Evolutionary conservation across 2,888 invertebrate genomes (phyloP).

Genomic region (Drosophila acutilabella): DNA sequence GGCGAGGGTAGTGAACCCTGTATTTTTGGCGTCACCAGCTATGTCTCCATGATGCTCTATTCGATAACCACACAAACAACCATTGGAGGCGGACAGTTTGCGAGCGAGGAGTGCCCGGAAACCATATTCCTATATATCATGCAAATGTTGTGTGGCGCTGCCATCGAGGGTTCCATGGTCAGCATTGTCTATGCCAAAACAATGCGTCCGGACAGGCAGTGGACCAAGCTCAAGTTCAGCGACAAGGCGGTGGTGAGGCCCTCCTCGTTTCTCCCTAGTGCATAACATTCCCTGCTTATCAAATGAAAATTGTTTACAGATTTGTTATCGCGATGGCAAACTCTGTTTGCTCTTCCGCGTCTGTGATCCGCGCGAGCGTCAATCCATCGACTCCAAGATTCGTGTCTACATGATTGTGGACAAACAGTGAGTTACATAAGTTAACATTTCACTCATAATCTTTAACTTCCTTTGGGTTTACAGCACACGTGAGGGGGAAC

Average conservation of each 20-base stretch:
- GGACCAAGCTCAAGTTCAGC: conserved; percentile 93
- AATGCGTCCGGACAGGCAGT: conserved; percentile 90
- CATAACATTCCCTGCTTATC: background rate
- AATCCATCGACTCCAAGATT: conserved; percentile 92
- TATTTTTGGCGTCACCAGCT: conserved; percentile 87
- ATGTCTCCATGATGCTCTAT: conserved; percentile 90
- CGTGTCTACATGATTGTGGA: conserved; percentile 86
- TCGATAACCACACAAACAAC: conserved; percentile 94
- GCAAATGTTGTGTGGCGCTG: conserved; percentile 90
- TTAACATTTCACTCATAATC: background rate
- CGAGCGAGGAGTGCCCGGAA: conserved; percentile 94
- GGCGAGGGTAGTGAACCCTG: conserved; percentile 86
- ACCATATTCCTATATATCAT: conserved; percentile 90
- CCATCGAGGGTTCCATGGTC: conserved; percentile 87
- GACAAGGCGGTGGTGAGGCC: conserved; percentile 88
- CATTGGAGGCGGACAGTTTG: conserved; percentile 93
- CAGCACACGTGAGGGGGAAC: conserved; percentile 88
- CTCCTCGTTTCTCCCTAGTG: no score
- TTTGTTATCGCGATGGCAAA: conserved; percentile 92
- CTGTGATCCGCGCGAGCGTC: conserved; percentile 91
- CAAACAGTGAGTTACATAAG: conserved; percentile 70
- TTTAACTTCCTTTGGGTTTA: background rate
- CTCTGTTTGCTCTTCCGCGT: conserved; percentile 92
- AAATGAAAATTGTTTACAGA: conserved; percentile 84
- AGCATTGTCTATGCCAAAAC: conserved; percentile 92